Base-by-base conservation (phyloP, 1,140 invertebrate genomes). In the Agrilus planipennis region DNA sequence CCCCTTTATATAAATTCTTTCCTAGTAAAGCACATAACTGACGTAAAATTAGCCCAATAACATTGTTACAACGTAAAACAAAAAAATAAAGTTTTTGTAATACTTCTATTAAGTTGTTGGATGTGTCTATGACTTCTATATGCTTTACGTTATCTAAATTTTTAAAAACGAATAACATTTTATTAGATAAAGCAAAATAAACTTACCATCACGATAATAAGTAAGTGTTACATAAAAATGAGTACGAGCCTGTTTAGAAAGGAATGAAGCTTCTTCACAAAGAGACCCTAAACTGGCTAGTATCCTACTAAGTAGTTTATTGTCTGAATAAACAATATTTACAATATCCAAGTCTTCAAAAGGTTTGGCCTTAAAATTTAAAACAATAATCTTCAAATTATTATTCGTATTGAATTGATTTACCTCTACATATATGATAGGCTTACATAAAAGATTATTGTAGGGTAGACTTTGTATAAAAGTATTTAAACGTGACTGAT, bases 251-350 rank as follows among this genome's bases (percentile, higher is more conserved):
- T 86, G 81, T 43, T 64, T 55, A 57, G 76, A 74, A n/a, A 90
- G 60, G 22, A 68, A 50, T 34, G 75, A 63, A 39, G 87, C 76
- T 67, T 90, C 87, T 50, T 76, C 67, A 61, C 84, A 89, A 0
- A 88, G 64, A 25, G 80, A 73, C n/a, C 78, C 75, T 30, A 90
- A 71, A 1, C 84, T 81, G 20, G 78, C 77, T n/a, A 91, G 63
- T 12, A 89, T 72, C 67, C 88, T 87, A 38, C 84, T 85, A 41
- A 89, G 71, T 14, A 78, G 65, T 58, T 83, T 81, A 60, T 88
- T 88, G 61, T 91, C 84, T 17, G 82, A 86, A 46, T 81, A 75
- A 15, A 84, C 73, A 25, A 89, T 57, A 45, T 83, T 71, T 18
- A 82, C 61, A 27, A 86, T 55, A 18, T 69, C 66, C 7, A 78